Conservation (phyloP, 2,888 invertebrate genomes). For the Mesochorus sp. region DNA sequence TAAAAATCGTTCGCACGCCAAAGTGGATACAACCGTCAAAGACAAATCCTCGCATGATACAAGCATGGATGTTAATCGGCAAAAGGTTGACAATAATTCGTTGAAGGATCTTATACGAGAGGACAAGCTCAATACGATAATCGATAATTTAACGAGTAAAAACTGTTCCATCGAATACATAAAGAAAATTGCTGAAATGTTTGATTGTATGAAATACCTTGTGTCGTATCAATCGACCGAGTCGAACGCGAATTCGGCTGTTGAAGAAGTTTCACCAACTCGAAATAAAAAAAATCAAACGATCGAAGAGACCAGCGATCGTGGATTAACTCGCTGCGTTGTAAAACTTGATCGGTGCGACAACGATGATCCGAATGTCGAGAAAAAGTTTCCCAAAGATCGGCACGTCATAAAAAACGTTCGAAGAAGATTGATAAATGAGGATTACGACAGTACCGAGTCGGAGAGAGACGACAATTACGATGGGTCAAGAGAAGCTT, state of each 20-base stretch:
- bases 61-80: background rate
- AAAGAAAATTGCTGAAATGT: slow-evolving; percentile 70
- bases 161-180: slow-evolving; percentile 72
- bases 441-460: slow-evolving; percentile 59
- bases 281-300: background rate
- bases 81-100: slow-evolving; percentile 9
- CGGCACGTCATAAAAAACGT: background rate
- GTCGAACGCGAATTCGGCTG: background rate
- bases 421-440: slow-evolving; percentile 46
- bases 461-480: slow-evolving; percentile 56
- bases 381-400: slow-evolving; percentile 9
- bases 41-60: slow-evolving; percentile 15
- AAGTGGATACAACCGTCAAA: background rate
- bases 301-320: background rate
- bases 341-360: background rate
- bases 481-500: background rate
- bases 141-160: slow-evolving; percentile 69
- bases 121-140: slow-evolving; percentile 70
- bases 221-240: slow-evolving; percentile 59
- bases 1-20: background rate
- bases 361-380: background rate
- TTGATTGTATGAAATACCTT: slow-evolving; percentile 71
- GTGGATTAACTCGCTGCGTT: background rate
- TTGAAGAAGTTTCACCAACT: background rate
- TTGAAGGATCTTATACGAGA: slow-evolving; percentile 68